These are phyloP conservation scores for Ariolimax columbianus DNA, from an alignment of 2,888 invertebrate genomes.

Conservation along the genomic window DNA sequence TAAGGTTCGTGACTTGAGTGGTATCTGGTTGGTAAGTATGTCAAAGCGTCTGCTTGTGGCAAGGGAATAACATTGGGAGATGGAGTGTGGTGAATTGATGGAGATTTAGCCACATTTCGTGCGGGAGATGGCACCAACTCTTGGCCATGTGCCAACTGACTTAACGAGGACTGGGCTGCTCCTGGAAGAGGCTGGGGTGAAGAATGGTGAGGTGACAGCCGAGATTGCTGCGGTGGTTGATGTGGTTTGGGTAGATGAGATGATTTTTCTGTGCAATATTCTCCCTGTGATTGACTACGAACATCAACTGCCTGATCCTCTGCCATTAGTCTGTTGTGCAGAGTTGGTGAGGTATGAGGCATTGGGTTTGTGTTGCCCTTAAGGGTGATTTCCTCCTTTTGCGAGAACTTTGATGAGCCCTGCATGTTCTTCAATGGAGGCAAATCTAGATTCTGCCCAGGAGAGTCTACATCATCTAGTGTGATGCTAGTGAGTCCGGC, in stretches of 20 bases:
- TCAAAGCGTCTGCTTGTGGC: neutral
- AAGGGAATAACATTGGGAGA: conserved; percentile 4
- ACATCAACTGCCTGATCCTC: conserved; percentile 30
- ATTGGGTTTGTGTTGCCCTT: neutral
- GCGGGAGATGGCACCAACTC: conserved; percentile 11
- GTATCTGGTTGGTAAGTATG: neutral
- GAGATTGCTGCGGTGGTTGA: neutral
- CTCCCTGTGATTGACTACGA: neutral
- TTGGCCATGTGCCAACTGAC: neutral
- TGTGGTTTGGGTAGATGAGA: neutral
- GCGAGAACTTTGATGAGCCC: neutral
- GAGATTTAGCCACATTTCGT: neutral
- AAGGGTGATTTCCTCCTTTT: neutral
- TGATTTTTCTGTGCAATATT: neutral
- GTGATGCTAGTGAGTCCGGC: conserved; percentile 31
- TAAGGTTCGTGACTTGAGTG: neutral
- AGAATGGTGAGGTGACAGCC: neutral
- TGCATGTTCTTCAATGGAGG: neutral
- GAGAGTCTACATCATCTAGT: neutral
- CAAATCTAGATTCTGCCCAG: neutral
- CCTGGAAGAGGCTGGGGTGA: neutral
- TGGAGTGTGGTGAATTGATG: neutral
- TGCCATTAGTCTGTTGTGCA: neutral
- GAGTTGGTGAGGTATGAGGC: neutral
- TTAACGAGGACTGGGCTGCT: neutral